Conservation (phyloP, 2,888 invertebrate genomes). For the Ormyrus rosae region DNA sequence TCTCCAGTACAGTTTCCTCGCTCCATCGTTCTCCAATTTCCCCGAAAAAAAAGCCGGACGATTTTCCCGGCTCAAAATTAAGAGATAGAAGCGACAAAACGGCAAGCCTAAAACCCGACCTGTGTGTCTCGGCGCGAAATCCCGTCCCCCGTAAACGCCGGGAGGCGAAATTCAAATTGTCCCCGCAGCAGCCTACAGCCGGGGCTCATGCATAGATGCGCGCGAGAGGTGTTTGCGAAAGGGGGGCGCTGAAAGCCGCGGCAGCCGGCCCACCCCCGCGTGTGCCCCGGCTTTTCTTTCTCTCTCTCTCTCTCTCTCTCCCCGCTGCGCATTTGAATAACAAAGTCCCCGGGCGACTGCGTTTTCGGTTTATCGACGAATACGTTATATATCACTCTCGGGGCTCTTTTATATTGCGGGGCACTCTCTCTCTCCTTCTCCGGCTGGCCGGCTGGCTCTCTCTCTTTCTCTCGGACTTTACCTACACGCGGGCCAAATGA, state of each 20-base stretch:
- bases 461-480: neutral
- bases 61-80: no score
- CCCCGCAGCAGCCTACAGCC: no score
- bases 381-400: conserved; percentile 33
- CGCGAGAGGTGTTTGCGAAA: neutral
- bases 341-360: conserved; percentile 65
- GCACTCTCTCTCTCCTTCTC: neutral
- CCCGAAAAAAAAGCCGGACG: no score
- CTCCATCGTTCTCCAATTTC: no score
- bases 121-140: no score
- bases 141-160: no score
- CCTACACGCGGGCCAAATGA: neutral
- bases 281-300: neutral
- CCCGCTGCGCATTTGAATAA: conserved; percentile 69
- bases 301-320: neutral
- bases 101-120: no score
- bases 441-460: conserved; percentile 20
- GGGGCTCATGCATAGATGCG: conserved; percentile 4
- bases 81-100: no score
- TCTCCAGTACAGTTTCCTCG: no score
- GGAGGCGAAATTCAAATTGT: no score
- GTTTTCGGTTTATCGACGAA: conserved; percentile 56
- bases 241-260: conserved; percentile 35
- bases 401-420: conserved; percentile 17
- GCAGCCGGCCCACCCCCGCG: conserved; percentile 34